These are phyloP conservation scores for Murina feae DNA, from an alignment of 2,113 vertebrate genomes.

Conservation along the genomic window DNA sequence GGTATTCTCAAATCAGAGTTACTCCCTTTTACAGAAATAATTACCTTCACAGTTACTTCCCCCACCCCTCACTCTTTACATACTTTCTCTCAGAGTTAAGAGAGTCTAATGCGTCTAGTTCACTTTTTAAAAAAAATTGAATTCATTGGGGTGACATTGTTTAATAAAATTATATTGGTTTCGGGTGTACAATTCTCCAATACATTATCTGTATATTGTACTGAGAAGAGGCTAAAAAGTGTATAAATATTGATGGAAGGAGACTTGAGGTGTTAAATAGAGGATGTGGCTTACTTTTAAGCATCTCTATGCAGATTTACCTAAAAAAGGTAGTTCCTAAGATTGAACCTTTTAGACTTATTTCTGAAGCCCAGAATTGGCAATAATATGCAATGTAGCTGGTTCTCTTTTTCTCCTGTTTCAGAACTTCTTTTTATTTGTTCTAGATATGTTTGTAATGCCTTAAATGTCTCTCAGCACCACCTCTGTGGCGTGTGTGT, in stretches of 20 bases:
- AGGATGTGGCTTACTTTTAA: neutral
- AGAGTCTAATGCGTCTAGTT: neutral
- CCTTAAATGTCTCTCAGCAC: neutral
- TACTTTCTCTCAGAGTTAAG: constrained; percentile 19
- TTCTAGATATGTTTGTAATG: neutral
- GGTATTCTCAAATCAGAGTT: accelerated
- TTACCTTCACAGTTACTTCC: neutral
- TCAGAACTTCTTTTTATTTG: neutral
- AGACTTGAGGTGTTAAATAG: neutral
- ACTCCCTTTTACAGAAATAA: neutral
- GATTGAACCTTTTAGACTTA: neutral
- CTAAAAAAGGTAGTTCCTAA: neutral
- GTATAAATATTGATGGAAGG: neutral
- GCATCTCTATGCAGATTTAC: neutral
- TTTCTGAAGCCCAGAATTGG: neutral
- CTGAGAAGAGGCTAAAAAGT: neutral
- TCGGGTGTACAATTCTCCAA: neutral
- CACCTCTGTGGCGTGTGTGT: neutral
- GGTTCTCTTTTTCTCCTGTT: neutral
- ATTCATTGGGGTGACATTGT: neutral
- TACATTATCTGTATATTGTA: neutral
- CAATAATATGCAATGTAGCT: neutral
- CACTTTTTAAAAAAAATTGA: neutral
- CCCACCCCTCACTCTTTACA: neutral
- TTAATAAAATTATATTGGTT: neutral